A percentile compares a stretch with the other conserved stretches of the same genome.
Conservation (phyloP, 2,888 invertebrate species). For the Chrysolina oricalcia region DNA sequence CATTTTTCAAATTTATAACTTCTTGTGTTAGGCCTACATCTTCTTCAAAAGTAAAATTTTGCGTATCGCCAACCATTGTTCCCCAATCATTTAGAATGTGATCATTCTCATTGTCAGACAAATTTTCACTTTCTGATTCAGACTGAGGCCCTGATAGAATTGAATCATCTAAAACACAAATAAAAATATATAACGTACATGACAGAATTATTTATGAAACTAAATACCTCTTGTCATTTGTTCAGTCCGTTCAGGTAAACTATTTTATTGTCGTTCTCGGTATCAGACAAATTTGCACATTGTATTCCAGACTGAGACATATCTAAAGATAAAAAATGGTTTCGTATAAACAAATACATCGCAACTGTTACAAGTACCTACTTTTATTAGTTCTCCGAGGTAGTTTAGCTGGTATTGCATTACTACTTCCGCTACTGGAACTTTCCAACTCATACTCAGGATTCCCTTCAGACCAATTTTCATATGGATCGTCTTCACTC, state of each 20-base stretch:
- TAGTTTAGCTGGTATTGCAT: constrained; percentile 3
- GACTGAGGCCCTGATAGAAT: constrained; percentile 10
- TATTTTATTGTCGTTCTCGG: neutral
- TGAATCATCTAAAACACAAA: neutral
- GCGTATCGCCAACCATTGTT: constrained; percentile 11
- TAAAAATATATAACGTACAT: neutral
- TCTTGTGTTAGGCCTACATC: constrained; percentile 24
- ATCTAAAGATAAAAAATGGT: constrained; percentile 5
- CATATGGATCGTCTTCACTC: constrained; percentile 12
- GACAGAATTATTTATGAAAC: neutral
- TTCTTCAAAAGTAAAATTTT: constrained; percentile 25
- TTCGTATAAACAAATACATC: constrained; percentile 1
- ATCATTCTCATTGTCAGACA: constrained; percentile 13
- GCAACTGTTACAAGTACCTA: constrained; percentile 11
- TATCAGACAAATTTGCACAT: constrained; percentile 16
- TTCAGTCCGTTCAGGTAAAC: neutral
- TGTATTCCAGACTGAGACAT: neutral
- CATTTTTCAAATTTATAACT: constrained; percentile 10
- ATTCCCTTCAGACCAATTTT: constrained; percentile 4
- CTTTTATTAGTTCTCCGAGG: neutral
- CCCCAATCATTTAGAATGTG: constrained; percentile 9
- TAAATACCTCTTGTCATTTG: constrained; percentile 8
- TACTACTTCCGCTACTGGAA: constrained; percentile 9
- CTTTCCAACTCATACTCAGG: constrained; percentile 10
- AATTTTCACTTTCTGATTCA: constrained; percentile 1